A percentile compares a stretch with the other conserved stretches of the same genome.
phyloP scores from a whole-genome alignment of 2,797 vertebrate species.

The Rhinoraja longicauda region DNA sequence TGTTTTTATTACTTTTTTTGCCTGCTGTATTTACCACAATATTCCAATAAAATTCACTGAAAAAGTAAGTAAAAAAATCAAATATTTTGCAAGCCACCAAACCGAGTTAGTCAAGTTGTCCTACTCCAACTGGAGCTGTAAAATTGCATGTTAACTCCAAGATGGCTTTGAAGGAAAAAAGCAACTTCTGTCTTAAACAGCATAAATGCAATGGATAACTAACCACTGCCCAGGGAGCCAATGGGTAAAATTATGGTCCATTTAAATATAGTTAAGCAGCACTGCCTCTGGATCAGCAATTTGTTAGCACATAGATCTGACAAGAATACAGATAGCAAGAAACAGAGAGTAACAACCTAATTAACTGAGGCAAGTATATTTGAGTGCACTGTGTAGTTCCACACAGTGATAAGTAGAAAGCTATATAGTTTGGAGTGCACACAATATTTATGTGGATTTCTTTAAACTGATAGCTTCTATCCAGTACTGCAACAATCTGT shows the following conservation, averaged over 20 bases:
- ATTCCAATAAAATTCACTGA: not conserved
- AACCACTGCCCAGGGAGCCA: not conserved
- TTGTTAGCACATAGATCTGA: not conserved
- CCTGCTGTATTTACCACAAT: not conserved
- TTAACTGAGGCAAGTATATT: conserved; percentile 12
- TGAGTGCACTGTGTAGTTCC: not conserved
- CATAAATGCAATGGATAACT: not conserved
- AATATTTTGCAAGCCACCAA: not conserved
- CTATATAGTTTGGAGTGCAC: too few species aligned
- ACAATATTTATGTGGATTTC: not conserved
- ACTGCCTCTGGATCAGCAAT: not conserved
- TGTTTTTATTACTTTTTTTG: not conserved
- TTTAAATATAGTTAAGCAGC: not conserved
- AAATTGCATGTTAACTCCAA: not conserved
- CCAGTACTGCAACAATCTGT: not conserved
- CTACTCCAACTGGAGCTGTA: not conserved
- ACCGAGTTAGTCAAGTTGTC: not conserved
- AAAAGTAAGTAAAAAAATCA: not conserved
- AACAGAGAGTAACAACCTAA: not conserved
- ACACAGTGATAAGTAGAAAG: not conserved
- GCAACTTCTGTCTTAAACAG: not conserved
- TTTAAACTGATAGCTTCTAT: not conserved
- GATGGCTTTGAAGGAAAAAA: not conserved
- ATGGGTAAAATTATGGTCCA: not conserved
- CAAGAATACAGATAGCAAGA: not conserved